A percentile compares a stretch with the other conserved stretches of the same genome.
These are phyloP conservation scores for Cyprinodon tularosa DNA, from an alignment of 2,113 vertebrate genomes.

Conservation along the genomic window DNA sequence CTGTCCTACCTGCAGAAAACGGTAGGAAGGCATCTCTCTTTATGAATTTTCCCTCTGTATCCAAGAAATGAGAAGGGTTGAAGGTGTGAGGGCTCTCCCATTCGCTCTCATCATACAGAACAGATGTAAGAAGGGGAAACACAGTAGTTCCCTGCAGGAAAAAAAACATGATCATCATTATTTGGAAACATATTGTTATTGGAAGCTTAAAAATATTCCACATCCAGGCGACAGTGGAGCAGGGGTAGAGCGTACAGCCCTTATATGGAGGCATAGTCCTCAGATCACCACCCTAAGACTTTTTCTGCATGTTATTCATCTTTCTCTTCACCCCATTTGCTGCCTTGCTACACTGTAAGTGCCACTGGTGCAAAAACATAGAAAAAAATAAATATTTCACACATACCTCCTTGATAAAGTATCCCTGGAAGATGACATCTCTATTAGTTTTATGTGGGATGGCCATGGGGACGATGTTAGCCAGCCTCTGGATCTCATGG, in stretches of 20 bases:
- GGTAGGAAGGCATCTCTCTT: slow-evolving; percentile 75
- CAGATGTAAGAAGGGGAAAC: slow-evolving; percentile 71
- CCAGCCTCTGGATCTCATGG: slow-evolving; percentile 76
- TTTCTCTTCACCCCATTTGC: too few relatives aligned
- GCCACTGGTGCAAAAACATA: too few relatives aligned
- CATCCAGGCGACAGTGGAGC: too few relatives aligned
- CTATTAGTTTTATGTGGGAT: slow-evolving; percentile 53
- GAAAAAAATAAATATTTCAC: too few relatives aligned
- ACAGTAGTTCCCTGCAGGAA: slow-evolving; percentile 61
- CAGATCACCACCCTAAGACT: too few relatives aligned
- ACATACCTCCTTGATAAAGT: slow-evolving; percentile 43
- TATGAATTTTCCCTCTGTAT: slow-evolving; percentile 67
- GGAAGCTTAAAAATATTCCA: too few relatives aligned
- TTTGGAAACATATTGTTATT: too few relatives aligned
- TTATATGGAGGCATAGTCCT: too few relatives aligned
- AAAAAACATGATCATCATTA: not conserved
- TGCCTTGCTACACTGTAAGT: too few relatives aligned
- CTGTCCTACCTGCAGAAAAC: slow-evolving; percentile 77
- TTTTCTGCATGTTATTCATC: too few relatives aligned
- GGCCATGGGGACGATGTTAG: slow-evolving; percentile 61
- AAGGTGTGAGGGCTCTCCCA: slow-evolving; percentile 75
- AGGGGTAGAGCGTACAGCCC: too few relatives aligned
- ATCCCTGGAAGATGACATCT: slow-evolving; percentile 63
- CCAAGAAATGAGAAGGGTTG: slow-evolving; percentile 75
- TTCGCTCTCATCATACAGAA: slow-evolving; percentile 72